A percentile compares a stretch with the other conserved stretches of the same genome.
Conservation (phyloP, 2,888 invertebrate species). For the Smittia sp. region DNA sequence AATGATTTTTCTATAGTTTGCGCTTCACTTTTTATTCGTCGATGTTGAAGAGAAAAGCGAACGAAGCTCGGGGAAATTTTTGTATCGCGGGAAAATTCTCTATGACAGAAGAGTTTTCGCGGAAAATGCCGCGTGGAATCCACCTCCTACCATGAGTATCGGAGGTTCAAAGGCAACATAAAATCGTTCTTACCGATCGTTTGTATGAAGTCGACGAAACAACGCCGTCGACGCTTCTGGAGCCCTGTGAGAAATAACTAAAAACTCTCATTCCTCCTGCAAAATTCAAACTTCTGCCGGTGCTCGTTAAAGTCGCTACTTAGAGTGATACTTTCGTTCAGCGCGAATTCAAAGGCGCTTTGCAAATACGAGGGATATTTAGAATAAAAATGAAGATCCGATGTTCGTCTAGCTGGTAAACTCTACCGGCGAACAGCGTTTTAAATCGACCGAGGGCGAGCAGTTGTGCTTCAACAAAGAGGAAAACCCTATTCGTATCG, state of each 20-base stretch:
- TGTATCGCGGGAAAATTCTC: background rate
- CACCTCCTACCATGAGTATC: background rate
- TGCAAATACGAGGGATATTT: conserved; percentile 21
- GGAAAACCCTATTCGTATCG: background rate
- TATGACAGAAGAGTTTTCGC: background rate
- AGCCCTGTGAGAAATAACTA: conserved; percentile 35
- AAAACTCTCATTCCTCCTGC: conserved; percentile 41
- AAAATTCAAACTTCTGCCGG: conserved; percentile 31
- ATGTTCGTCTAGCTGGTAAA: background rate
- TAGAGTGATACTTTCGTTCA: background rate
- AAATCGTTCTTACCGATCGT: background rate
- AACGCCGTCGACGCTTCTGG: background rate
- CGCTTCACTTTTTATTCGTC: background rate
- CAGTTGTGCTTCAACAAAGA: background rate
- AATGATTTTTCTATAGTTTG: conserved; percentile 28
- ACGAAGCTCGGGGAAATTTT: background rate
- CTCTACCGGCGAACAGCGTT: background rate
- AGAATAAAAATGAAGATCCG: background rate
- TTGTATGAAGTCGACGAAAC: background rate
- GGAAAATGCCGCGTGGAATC: background rate
- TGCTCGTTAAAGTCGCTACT: conserved; percentile 35
- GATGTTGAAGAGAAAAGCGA: background rate
- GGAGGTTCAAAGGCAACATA: conserved; percentile 18
- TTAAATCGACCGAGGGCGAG: background rate
- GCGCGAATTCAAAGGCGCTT: conserved; percentile 18